Evolutionary conservation across 2,888 invertebrate genomes (phyloP).

Genomic region (Drosophila flavopinicola): DNA sequence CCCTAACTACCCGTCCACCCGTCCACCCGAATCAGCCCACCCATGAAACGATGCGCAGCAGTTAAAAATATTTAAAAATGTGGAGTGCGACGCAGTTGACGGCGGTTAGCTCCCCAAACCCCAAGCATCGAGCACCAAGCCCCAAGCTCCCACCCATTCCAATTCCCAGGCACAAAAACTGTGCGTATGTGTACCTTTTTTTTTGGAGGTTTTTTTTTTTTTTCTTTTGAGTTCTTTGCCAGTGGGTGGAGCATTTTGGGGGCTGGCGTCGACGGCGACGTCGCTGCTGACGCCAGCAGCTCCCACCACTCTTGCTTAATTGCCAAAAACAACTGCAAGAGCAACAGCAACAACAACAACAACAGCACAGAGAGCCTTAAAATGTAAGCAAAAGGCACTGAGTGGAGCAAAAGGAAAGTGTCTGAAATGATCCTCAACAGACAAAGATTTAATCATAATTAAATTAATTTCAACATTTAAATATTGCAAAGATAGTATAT

Average conservation of each 20-base stretch:
- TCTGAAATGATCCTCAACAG: too few relatives aligned
- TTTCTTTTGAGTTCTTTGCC: conserved; percentile 3
- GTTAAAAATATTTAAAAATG: conserved; percentile 79
- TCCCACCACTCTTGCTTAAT: conserved; percentile 73
- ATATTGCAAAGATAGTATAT: too few relatives aligned
- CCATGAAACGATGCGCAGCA: conserved; percentile 66
- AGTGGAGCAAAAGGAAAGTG: too few relatives aligned
- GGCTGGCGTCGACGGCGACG: neutral
- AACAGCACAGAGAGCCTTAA: neutral
- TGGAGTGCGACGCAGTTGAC: conserved; percentile 62
- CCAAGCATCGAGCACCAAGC: neutral
- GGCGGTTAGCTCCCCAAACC: conserved; percentile 32
- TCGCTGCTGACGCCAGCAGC: conserved; percentile 11
- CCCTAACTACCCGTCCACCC: conserved; percentile 41
- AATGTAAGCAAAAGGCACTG: neutral
- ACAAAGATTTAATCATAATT: too few relatives aligned
- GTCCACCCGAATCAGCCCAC: neutral
- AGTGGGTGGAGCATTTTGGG: conserved; percentile 2
- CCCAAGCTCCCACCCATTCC: neutral
- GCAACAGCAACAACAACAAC: neutral
- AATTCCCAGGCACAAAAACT: conserved; percentile 38
- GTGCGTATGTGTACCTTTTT: conserved; percentile 62
- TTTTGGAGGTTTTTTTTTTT: conserved; percentile 5
- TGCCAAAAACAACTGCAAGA: conserved; percentile 68
- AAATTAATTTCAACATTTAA: too few relatives aligned